phyloP scores from a whole-genome alignment of 1,140 invertebrate species.

The Sycophaga agraensis region DNA sequence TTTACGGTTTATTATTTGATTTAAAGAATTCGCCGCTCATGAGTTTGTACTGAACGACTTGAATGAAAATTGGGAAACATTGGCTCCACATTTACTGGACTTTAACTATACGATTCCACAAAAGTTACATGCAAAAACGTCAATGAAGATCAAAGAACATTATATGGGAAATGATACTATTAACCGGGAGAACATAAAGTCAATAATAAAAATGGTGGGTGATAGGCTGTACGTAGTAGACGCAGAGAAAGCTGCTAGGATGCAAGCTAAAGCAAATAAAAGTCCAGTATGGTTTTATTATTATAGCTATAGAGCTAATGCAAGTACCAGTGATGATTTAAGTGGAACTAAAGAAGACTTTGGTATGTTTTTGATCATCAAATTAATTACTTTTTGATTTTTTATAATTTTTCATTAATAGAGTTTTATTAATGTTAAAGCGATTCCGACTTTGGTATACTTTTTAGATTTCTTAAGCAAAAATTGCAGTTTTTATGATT shows the following conservation, averaged over 20 bases:
- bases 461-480: too few species aligned
- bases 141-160: constrained; percentile 57
- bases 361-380: too few species aligned
- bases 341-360: constrained; percentile 52
- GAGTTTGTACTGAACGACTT: constrained; percentile 51
- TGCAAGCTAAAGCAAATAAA: constrained; percentile 55
- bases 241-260: constrained; percentile 55
- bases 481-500: too few species aligned
- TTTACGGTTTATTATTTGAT: not conserved
- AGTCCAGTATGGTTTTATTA: constrained; percentile 62
- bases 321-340: constrained; percentile 54
- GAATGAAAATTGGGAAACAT: constrained; percentile 57
- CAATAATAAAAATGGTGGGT: constrained; percentile 54
- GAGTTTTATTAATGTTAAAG: too few species aligned
- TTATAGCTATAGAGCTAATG: constrained; percentile 57
- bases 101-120: constrained; percentile 61
- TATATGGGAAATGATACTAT: constrained; percentile 57
- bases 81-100: constrained; percentile 60
- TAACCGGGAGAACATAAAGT: constrained; percentile 23
- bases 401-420: too few species aligned
- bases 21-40: constrained; percentile 53
- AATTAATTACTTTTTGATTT: too few species aligned
- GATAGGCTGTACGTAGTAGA: constrained; percentile 61
- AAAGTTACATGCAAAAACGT: constrained; percentile 43
- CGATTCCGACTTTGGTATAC: too few species aligned